phyloP scores from a whole-genome alignment of 2,888 invertebrate species.

The Syrista parreyssii region DNA sequence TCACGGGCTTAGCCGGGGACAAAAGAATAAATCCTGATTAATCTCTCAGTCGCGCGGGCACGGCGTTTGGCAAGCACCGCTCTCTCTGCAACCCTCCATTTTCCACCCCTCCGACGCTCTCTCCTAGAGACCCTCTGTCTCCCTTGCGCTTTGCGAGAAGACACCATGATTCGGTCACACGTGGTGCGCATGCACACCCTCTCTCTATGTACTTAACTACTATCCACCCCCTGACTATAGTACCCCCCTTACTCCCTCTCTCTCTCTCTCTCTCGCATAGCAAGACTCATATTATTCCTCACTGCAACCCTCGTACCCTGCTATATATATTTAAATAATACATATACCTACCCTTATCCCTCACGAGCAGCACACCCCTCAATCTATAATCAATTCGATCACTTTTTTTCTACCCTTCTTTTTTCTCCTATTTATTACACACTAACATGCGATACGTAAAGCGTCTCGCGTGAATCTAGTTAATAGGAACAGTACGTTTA shows the following conservation, averaged over 20 bases:
- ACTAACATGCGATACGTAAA: not conserved
- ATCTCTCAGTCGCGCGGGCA: slow-evolving; percentile 53
- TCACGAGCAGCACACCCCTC: not conserved
- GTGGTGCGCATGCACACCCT: slow-evolving; percentile 20
- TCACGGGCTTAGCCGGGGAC: slow-evolving; percentile 57
- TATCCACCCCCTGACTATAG: too few relatives aligned
- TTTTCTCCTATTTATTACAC: not conserved
- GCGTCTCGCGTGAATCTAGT: not conserved
- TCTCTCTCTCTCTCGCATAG: slow-evolving; percentile 6
- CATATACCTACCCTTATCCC: not conserved
- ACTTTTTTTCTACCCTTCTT: not conserved
- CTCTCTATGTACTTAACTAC: too few relatives aligned
- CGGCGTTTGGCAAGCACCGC: slow-evolving; percentile 39
- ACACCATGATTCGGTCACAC: slow-evolving; percentile 19
- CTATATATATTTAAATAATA: not conserved
- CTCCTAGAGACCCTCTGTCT: not conserved
- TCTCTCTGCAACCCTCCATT: not conserved
- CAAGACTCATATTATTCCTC: slow-evolving; percentile 3
- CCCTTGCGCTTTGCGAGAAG: not conserved
- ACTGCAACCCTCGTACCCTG: not conserved
- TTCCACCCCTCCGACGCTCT: too few relatives aligned
- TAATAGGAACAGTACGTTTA: not conserved
- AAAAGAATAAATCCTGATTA: slow-evolving; percentile 64
- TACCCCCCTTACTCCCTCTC: not conserved
- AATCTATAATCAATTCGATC: not conserved